Percentiles rank a stretch among this genome's conserved stretches.
These are phyloP conservation scores for Aleiodes alternator DNA, from an alignment of 2,888 invertebrate genomes.

Conservation along the genomic window DNA sequence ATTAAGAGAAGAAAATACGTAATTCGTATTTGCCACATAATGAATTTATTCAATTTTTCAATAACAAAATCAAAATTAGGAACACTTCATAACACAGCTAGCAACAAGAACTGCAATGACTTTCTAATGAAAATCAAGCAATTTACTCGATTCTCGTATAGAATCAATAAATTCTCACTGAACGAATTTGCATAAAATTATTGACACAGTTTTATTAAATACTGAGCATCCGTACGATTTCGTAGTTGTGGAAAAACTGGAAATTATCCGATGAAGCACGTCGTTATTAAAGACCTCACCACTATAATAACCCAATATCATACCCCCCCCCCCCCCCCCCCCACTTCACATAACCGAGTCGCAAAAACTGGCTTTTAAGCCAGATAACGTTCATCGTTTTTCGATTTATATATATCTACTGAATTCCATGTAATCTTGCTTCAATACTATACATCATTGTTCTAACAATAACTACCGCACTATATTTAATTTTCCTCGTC, in stretches of 20 bases:
- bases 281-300: constrained; percentile 56
- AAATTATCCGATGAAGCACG: constrained; percentile 45
- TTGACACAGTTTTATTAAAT: constrained; percentile 20
- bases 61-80: not conserved
- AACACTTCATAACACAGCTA: constrained; percentile 48
- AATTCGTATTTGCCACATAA: constrained; percentile 7
- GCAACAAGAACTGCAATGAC: not conserved
- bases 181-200: not conserved
- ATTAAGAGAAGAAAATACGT: not conserved
- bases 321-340: constrained; percentile 39
- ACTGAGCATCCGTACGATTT: constrained; percentile 47
- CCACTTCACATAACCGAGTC: constrained; percentile 30
- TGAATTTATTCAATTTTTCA: not conserved
- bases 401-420: not conserved
- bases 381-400: constrained; percentile 40
- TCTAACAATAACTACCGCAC: not conserved
- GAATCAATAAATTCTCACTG: not conserved
- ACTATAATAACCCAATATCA: constrained; percentile 52
- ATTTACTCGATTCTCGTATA: not conserved
- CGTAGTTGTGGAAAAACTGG: constrained; percentile 54
- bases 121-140: constrained; percentile 12
- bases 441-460: not conserved
- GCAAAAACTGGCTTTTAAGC: constrained; percentile 22
- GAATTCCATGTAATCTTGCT: not conserved
- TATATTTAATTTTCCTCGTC: too few species aligned